These are phyloP conservation scores for Argyresthia albistria DNA, from an alignment of 2,888 invertebrate genomes.

Conservation along the genomic window DNA sequence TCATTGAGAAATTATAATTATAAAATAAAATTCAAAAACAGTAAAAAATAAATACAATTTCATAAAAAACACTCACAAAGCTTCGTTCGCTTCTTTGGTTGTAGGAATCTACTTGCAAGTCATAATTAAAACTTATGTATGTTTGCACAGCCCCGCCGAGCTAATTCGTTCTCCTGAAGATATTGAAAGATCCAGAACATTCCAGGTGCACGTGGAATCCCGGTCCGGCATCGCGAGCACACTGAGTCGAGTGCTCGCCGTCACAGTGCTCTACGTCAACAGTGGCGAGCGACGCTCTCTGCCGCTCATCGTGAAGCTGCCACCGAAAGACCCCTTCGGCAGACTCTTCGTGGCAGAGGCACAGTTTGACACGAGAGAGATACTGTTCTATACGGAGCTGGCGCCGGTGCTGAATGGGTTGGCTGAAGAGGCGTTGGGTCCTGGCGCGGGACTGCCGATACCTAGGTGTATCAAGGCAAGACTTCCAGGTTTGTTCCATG, in stretches of 20 bases:
- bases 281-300: slow-evolving; percentile 40
- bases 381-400: slow-evolving; percentile 86
- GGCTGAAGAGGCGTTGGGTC: slow-evolving; percentile 70
- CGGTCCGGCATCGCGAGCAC: slow-evolving; percentile 79
- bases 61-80: no score
- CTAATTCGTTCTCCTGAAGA: no score
- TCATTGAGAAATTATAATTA: no score
- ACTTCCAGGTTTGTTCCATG: slow-evolving; percentile 57
- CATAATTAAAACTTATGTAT: no score
- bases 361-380: slow-evolving; percentile 86
- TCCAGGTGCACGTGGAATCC: slow-evolving; percentile 50
- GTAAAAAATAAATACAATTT: no score
- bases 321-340: slow-evolving; percentile 85
- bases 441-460: slow-evolving; percentile 54
- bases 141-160: no score
- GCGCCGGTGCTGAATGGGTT: slow-evolving; percentile 80
- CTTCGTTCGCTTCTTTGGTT: no score
- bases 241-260: slow-evolving; percentile 84
- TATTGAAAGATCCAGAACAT: background rate
- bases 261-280: slow-evolving; percentile 76
- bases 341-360: slow-evolving; percentile 86
- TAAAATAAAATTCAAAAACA: no score
- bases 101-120: no score
- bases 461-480: slow-evolving; percentile 79
- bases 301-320: slow-evolving; percentile 80